These are phyloP conservation scores for Mionectes olivaceus DNA, from an alignment of 2,797 vertebrate genomes.

Conservation along the genomic window DNA sequence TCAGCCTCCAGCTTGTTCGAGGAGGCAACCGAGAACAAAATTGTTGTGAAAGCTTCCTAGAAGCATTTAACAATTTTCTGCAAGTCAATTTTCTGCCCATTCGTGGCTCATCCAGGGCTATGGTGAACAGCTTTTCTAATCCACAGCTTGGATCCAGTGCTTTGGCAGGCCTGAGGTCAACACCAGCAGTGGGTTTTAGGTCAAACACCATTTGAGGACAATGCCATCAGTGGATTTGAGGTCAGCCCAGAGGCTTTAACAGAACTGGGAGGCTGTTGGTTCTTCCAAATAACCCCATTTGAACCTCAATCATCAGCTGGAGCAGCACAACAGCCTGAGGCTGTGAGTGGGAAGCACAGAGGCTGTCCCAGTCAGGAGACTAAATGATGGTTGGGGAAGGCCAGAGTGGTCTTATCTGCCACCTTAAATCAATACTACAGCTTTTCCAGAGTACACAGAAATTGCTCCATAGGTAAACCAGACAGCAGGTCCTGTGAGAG, in stretches of 20 bases:
- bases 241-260: background rate
- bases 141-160: rapidly evolving
- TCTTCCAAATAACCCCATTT: background rate
- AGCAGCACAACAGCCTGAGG: background rate
- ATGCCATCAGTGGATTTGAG: no score
- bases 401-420: background rate
- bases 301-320: rapidly evolving
- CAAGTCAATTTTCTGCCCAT: background rate
- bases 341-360: background rate
- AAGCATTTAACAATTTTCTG: background rate
- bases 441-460: background rate
- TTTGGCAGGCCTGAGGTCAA: background rate
- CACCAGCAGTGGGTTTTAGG: background rate
- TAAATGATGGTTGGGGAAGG: background rate
- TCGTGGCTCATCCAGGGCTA: background rate
- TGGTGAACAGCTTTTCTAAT: background rate
- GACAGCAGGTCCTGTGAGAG: background rate
- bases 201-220: background rate
- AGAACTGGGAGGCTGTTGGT: background rate
- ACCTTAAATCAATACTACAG: background rate
- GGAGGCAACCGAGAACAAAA: background rate
- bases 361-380: background rate
- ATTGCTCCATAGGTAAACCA: conserved; percentile 27
- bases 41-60: background rate
- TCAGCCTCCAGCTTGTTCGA: rapidly evolving